Evolutionary conservation across 2,797 vertebrate genomes (phyloP), one percentile per base, ranked within the genome.

Genomic region (Pangasius djambal): DNA sequence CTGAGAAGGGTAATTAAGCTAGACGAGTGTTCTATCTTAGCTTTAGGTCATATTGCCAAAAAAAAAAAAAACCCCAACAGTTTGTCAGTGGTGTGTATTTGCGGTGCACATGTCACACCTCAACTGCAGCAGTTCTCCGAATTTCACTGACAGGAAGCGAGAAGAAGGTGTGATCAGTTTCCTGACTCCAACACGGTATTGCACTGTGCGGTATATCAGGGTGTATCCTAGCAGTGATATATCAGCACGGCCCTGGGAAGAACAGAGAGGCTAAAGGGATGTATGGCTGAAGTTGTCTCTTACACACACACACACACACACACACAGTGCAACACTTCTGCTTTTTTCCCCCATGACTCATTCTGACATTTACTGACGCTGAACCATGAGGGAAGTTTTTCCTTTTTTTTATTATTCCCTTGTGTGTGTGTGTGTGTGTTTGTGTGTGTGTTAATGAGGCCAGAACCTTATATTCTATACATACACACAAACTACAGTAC

Each of bases 341-440:
- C 87, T 88, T 89, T 89, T 77, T 40, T 6, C 75, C 55, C 57
- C 16, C 3, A 25, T 88, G 78, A 88, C 78, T 83, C 87, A 83
- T 83, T 72, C 74, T 83, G 67, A 83, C 77, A 82, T 87, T 65
- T 69, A 70, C 50, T 82, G 78, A 87, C 40, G 4, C 52, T 59
- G 67, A 83, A 48, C 20, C 37, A 74, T 48, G 37, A 70, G 34
- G 78, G 63, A 82, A 22, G 50, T 81, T 59, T 81, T 77, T 77
- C 44, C 50, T 40, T 25, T 44, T 40, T 25, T 15, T 78, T 78
- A 12, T 83, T 83, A 31, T 85, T 52, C 48, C n/a, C 25, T 22
- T 25, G 6, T 81, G 31, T 61, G 79, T 61, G 9, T 61, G 69
- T 74, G 70, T 34, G 67, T 70, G 67, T 37, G 67, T 70, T 5